Base-by-base conservation (phyloP, 2,113 vertebrate species). In the Forbesichthys papilliferus region DNA sequence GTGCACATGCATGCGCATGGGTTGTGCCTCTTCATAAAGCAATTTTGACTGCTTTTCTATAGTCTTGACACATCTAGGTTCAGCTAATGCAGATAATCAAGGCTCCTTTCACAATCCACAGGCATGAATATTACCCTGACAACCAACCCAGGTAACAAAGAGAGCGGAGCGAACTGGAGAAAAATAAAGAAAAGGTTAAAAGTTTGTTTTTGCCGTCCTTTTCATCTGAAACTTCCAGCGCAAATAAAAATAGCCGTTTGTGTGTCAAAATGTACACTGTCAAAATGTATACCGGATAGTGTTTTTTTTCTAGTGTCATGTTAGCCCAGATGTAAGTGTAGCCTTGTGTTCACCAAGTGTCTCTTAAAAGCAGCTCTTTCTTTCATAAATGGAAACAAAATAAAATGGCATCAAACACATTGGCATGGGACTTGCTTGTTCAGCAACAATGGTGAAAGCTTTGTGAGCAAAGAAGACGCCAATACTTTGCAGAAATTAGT, bases 141-240 rank as follows among this genome's bases (percentile, higher is more conserved):
- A 79, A 64, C 47, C 59, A 64, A 7, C 53, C 16, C n/a, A 52
- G 61, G 61, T 48, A 69, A 71, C 13, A 61, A 8, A 69, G 36
- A 42, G 36, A 42, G 36, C 36, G 7, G 5, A 42, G 36, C 36
- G 7, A 42, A 42, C 36, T 42, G 36, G 36, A 42, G 36, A 42
- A 42, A 42, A 42, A 42, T 42, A 52, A 11, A 56, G 13, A 66
- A 12, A 12, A 7, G 55, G 51, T 73, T 42, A 34, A 13, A 58
- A 56, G 18, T 56, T 16, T 6, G 16, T 16, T 56, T 9, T 56
- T 56, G 4, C 0, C 18, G 54, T 18, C 52, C n/a, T 1, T 48
- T 66, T 53, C 61, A 1, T 42, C 69, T 68, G 1, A 14, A 3
- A 68, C 68, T 69, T 47, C 33, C 59, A 42, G 36, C 36, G 7